A percentile compares a stretch with the other conserved stretches of the same genome.
These are phyloP conservation scores for Zootermopsis nevadensis DNA, from an alignment of 2,888 invertebrate genomes.

Conservation along the genomic window DNA sequence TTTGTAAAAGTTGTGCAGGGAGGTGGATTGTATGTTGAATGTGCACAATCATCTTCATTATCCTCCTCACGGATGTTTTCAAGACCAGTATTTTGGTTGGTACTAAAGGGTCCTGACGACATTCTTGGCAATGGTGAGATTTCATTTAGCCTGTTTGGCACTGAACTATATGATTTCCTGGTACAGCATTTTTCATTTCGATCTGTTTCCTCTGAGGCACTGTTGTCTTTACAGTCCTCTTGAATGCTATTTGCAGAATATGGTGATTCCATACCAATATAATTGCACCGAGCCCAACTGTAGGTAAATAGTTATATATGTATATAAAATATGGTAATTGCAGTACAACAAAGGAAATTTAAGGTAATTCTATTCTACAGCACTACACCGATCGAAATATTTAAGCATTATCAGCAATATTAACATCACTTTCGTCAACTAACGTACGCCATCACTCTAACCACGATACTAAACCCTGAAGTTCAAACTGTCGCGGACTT, in stretches of 20 bases:
- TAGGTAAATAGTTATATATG: too few relatives aligned
- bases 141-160: neutral
- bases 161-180: neutral
- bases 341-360: too few relatives aligned
- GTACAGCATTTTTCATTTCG: neutral
- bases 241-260: neutral
- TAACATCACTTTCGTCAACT: neutral
- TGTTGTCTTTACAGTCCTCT: neutral
- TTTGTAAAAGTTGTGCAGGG: neutral
- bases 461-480: neutral
- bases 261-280: neutral
- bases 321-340: too few relatives aligned
- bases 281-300: neutral
- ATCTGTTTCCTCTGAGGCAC: neutral
- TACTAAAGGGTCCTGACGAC: slow-evolving; percentile 1
- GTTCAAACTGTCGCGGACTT: slow-evolving; percentile 28
- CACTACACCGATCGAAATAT: neutral
- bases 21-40: slow-evolving; percentile 1
- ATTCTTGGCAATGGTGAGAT: neutral
- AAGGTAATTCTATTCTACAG: neutral
- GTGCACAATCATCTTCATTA: neutral
- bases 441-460: slow-evolving; percentile 8
- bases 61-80: slow-evolving; percentile 33
- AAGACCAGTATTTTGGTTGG: slow-evolving; percentile 15
- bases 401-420: neutral